phyloP scores from a whole-genome alignment of 2,113 vertebrate species.

The Amia ocellicauda region DNA sequence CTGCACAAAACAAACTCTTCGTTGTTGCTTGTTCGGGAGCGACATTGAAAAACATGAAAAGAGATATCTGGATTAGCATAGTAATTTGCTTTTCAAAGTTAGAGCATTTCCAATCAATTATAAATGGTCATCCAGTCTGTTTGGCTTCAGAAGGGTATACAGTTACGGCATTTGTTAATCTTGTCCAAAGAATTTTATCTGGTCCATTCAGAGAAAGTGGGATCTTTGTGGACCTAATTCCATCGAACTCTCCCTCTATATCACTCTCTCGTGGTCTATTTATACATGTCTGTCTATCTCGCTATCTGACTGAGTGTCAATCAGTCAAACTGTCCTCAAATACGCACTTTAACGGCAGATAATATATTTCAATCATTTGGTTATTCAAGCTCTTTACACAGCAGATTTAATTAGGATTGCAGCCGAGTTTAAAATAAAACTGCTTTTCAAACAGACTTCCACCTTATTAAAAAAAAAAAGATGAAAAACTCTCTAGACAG shows the following conservation, averaged over 20 bases:
- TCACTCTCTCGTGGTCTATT: no score
- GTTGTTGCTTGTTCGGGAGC: not conserved
- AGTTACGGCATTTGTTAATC: constrained; percentile 10
- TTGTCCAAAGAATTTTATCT: not conserved
- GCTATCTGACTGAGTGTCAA: no score
- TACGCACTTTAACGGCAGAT: not conserved
- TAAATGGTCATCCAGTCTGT: constrained; percentile 1
- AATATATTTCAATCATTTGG: not conserved
- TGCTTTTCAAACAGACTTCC: not conserved
- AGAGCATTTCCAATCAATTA: constrained; percentile 5
- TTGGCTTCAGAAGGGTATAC: not conserved
- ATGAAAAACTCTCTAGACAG: no score
- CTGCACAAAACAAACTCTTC: not conserved
- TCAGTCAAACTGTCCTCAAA: no score
- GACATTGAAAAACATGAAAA: constrained; percentile 1
- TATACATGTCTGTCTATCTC: no score
- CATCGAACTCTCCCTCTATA: no score
- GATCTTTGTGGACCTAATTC: not conserved
- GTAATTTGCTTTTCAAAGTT: constrained; percentile 2
- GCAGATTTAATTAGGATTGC: no score
- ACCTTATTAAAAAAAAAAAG: not conserved
- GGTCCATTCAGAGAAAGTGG: not conserved
- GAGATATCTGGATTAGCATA: constrained; percentile 10
- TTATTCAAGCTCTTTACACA: no score
- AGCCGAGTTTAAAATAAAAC: not conserved